phyloP scores from a whole-genome alignment of 2,113 vertebrate genomes.

The Apteryx mantelli region DNA sequence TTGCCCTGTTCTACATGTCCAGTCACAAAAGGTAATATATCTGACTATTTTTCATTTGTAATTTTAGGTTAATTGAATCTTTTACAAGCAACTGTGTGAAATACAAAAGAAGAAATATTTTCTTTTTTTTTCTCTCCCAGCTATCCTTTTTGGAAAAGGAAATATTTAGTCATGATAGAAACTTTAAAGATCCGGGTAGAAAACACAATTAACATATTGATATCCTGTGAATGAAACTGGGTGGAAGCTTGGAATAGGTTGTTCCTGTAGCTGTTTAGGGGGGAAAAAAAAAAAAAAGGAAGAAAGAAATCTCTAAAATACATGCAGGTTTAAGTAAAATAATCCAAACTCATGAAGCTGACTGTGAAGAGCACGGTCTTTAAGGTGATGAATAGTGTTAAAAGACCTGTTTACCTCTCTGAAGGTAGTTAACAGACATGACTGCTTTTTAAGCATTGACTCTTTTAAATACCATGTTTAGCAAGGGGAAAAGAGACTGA shows the following conservation, averaged over 20 bases:
- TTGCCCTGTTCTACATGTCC: neutral
- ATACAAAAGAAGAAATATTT: neutral
- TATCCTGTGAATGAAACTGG: neutral
- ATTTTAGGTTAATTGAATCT: neutral
- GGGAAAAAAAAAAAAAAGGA: neutral
- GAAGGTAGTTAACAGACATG: neutral
- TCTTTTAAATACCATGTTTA: neutral
- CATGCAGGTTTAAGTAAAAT: neutral
- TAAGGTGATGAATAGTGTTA: neutral
- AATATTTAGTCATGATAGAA: neutral
- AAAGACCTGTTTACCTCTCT: neutral
- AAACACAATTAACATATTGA: neutral
- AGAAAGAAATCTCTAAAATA: neutral
- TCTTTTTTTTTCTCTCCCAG: too few species aligned
- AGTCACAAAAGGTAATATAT: neutral
- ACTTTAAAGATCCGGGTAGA: neutral
- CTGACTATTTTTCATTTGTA: neutral
- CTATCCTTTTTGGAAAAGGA: neutral
- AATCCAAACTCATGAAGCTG: neutral
- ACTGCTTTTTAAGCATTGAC: neutral
- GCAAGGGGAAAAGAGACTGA: neutral
- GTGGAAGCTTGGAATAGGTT: neutral
- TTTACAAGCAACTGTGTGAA: neutral
- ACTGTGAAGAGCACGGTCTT: neutral
- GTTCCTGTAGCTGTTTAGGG: neutral